Conservation (phyloP, 2,797 vertebrate genomes). For the Lagorchestes hirsutus region DNA sequence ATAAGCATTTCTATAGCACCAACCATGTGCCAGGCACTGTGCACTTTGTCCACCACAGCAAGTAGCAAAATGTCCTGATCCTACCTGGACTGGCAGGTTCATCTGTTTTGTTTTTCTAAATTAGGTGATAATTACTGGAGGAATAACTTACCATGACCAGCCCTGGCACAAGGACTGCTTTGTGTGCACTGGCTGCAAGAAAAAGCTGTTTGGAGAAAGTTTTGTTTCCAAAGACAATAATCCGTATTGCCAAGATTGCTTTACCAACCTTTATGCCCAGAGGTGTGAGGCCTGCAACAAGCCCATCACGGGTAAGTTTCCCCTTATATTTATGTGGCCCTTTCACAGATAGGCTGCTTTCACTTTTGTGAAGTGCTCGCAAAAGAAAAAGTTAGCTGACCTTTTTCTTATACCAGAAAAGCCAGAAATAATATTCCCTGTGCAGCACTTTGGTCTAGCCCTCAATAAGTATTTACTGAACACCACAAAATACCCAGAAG, state of each 20-base stretch:
- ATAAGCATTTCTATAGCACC: neutral
- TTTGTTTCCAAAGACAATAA: conserved; percentile 94
- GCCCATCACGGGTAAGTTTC: conserved; percentile 92
- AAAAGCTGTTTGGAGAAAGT: conserved; percentile 91
- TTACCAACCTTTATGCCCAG: conserved; percentile 91
- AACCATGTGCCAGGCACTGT: neutral
- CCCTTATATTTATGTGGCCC: neutral
- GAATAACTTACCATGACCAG: conserved; percentile 93
- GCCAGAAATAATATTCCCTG: neutral
- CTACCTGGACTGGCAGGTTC: neutral
- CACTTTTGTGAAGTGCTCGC: neutral
- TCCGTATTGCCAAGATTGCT: conserved; percentile 96
- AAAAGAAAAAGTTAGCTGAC: neutral
- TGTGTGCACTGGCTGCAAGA: conserved; percentile 93
- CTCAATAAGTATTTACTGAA: neutral
- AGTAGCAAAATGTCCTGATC: neutral
- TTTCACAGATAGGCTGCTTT: neutral
- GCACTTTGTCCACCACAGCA: neutral
- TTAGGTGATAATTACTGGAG: conserved; percentile 94
- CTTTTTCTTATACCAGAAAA: neutral
- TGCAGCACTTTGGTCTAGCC: neutral
- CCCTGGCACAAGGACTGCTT: conserved; percentile 98
- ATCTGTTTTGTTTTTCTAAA: conserved; percentile 53
- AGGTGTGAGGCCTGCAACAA: conserved; percentile 94
- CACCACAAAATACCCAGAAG: neutral